These are phyloP conservation scores for Atrina japonica DNA, from an alignment of 2,888 invertebrate species.

Conservation along the genomic window DNA sequence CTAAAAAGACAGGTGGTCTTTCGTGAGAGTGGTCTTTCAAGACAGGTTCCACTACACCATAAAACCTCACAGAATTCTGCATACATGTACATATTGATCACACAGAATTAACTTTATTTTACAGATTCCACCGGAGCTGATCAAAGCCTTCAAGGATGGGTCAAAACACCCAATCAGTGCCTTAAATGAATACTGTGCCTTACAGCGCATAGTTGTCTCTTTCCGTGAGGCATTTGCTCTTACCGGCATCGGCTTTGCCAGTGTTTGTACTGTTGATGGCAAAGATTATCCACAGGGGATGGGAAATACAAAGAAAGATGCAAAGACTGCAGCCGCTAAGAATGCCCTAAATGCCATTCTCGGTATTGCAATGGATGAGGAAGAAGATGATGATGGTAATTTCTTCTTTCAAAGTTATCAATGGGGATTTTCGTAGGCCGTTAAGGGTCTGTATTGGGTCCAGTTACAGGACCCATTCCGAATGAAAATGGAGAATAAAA, in stretches of 20 bases:
- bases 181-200: constrained; percentile 69
- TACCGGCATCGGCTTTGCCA: constrained; percentile 67
- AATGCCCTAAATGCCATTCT: constrained; percentile 70
- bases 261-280: constrained; percentile 66
- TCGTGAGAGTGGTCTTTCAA: too few relatives aligned
- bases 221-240: constrained; percentile 68
- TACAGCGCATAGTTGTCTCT: constrained; percentile 48
- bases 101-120: too few relatives aligned
- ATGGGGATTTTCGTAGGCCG: too few relatives aligned
- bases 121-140: constrained; percentile 63
- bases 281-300: constrained; percentile 68
- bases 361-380: constrained; percentile 59
- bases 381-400: constrained; percentile 55
- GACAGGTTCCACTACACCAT: too few relatives aligned
- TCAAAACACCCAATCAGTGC: constrained; percentile 73
- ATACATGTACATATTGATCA: too few relatives aligned
- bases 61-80: too few relatives aligned
- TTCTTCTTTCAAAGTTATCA: not conserved
- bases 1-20: too few relatives aligned
- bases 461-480: too few relatives aligned
- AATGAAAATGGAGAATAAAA: too few relatives aligned
- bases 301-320: constrained; percentile 78
- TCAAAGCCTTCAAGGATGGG: constrained; percentile 66
- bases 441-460: too few relatives aligned
- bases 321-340: constrained; percentile 73